Percentiles rank a stretch among this genome's conserved stretches.
Conservation (phyloP, 2,888 invertebrate species). For the Elmis aenea region DNA sequence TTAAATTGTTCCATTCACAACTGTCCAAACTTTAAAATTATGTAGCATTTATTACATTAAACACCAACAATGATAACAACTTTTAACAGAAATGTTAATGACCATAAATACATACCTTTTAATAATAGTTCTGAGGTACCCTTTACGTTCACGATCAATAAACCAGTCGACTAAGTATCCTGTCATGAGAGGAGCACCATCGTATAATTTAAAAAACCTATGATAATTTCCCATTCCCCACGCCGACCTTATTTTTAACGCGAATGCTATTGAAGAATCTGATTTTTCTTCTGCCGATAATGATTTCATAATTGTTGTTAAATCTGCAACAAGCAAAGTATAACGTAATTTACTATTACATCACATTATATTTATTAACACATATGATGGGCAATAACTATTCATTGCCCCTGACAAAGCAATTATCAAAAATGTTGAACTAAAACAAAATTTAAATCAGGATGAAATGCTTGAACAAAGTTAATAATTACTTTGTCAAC, state of each 20-base stretch:
- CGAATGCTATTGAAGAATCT: constrained; percentile 79
- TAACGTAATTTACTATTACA: not conserved
- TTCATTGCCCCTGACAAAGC: too few relatives aligned
- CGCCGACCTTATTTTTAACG: constrained; percentile 83
- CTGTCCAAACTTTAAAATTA: too few relatives aligned
- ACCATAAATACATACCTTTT: constrained; percentile 83
- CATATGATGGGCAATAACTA: too few relatives aligned
- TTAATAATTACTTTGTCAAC: too few relatives aligned
- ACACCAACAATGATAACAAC: too few relatives aligned
- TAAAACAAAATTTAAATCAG: too few relatives aligned
- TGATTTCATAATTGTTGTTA: constrained; percentile 84
- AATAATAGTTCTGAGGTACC: constrained; percentile 85
- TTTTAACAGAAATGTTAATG: too few relatives aligned
- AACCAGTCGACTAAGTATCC: constrained; percentile 98
- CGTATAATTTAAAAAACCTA: constrained; percentile 88
- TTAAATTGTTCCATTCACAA: too few relatives aligned
- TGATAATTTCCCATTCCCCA: constrained; percentile 92
- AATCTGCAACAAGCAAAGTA: constrained; percentile 61
- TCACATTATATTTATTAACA: too few relatives aligned
- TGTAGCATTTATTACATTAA: too few relatives aligned
- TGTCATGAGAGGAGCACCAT: constrained; percentile 88
- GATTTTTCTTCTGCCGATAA: constrained; percentile 71
- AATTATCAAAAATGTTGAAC: too few relatives aligned
- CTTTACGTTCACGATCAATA: constrained; percentile 88
- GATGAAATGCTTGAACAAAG: too few relatives aligned